Percentiles rank a stretch among this genome's conserved stretches.
phyloP scores from a whole-genome alignment of 2,113 vertebrate genomes.

The Thermophis baileyi region DNA sequence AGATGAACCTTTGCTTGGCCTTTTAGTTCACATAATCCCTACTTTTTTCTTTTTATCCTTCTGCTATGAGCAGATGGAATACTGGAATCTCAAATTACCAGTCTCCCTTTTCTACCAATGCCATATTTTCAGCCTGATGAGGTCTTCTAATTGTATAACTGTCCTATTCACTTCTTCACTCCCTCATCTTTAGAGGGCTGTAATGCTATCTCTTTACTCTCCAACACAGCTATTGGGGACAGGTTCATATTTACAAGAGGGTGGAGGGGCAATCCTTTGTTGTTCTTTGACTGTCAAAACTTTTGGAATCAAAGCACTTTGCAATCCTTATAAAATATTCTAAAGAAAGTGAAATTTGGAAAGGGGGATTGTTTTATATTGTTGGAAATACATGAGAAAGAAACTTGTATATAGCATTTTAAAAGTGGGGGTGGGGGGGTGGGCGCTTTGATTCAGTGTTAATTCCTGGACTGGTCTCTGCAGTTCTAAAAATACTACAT shows the following conservation, averaged over 20 bases:
- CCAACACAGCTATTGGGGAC: neutral
- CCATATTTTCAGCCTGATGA: slow-evolving; percentile 16
- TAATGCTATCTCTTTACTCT: neutral
- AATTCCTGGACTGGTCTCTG: neutral
- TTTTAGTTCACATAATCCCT: slow-evolving; percentile 61
- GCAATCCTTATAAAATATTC: neutral
- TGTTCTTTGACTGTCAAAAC: neutral
- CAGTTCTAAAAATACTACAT: neutral
- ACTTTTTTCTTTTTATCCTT: slow-evolving; percentile 56
- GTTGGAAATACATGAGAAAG: neutral
- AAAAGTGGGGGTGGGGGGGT: neutral
- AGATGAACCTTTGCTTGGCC: slow-evolving; percentile 15
- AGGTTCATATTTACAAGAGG: neutral
- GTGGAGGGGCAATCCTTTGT: neutral
- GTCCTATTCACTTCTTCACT: slow-evolving; percentile 20
- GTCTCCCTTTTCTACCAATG: slow-evolving; percentile 30
- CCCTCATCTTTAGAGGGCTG: neutral
- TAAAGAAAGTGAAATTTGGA: neutral
- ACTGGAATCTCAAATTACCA: slow-evolving; percentile 55
- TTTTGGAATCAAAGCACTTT: slow-evolving; percentile 11
- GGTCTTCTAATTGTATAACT: slow-evolving; percentile 30
- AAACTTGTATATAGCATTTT: neutral
- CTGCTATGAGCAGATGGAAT: slow-evolving; percentile 64
- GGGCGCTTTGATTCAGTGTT: neutral
- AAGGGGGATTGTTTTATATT: neutral